These are phyloP conservation scores for Ylistrum balloti DNA, from an alignment of 1,140 invertebrate species.

Conservation along the genomic window DNA sequence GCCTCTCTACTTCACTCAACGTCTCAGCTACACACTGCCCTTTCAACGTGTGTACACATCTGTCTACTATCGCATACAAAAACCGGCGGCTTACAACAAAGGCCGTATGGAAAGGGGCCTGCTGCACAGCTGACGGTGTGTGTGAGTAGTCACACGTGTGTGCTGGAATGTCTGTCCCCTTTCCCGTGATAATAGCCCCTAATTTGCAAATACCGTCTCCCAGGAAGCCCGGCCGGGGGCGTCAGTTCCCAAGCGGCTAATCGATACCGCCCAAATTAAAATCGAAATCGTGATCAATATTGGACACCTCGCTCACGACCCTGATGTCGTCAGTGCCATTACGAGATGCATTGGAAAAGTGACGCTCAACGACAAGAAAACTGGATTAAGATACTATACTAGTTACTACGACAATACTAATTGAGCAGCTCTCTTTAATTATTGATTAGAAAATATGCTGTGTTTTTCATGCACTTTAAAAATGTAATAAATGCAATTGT, in stretches of 20 bases:
- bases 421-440: neutral
- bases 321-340: neutral
- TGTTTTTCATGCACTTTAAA: no score
- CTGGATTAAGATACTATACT: neutral
- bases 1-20: neutral
- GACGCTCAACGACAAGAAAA: neutral
- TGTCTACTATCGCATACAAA: constrained; percentile 6
- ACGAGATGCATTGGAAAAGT: neutral
- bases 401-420: no score
- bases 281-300: constrained; percentile 16
- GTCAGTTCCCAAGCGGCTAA: neutral
- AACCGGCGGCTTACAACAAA: neutral
- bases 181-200: constrained; percentile 27
- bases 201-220: constrained; percentile 1
- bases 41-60: neutral
- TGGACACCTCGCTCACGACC: constrained; percentile 7
- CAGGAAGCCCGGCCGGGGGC: neutral
- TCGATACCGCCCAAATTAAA: constrained; percentile 20
- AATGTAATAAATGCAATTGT: no score
- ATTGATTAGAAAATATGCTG: neutral
- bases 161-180: neutral
- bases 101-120: constrained; percentile 29
- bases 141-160: neutral
- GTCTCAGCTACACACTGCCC: neutral
- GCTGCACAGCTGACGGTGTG: constrained; percentile 36